Percentiles rank a stretch among this genome's conserved stretches.
These are phyloP conservation scores for Hycleus phaleratus DNA, from an alignment of 1,140 invertebrate genomes.

Conservation along the genomic window DNA sequence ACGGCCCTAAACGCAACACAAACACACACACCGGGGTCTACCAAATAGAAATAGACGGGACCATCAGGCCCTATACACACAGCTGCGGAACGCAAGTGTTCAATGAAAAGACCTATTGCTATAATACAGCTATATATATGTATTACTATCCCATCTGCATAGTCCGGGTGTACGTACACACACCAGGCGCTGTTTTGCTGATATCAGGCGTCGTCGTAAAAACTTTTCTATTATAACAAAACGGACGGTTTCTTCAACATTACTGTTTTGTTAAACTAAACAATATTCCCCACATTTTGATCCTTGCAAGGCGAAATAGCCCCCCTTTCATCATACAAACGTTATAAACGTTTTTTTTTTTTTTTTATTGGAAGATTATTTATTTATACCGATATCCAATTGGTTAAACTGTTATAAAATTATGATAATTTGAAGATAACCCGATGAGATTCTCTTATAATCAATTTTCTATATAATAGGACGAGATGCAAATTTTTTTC, in stretches of 20 bases:
- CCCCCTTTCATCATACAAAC: too few species aligned
- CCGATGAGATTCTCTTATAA: background rate
- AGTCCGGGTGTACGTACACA: slow-evolving; percentile 3
- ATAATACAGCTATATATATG: background rate
- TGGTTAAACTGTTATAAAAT: slow-evolving; percentile 5
- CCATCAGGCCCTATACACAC: slow-evolving; percentile 4
- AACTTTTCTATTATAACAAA: background rate
- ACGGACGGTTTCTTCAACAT: slow-evolving; percentile 6
- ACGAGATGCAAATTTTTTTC: too few species aligned
- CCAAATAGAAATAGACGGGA: slow-evolving; percentile 9
- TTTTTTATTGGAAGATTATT: background rate
- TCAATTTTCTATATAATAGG: too few species aligned
- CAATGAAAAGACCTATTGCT: slow-evolving; percentile 15
- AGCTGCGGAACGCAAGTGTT: slow-evolving; percentile 15
- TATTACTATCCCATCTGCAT: slow-evolving; percentile 8
- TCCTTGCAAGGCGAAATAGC: too few species aligned
- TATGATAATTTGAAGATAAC: slow-evolving; percentile 7
- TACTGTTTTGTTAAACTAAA: background rate
- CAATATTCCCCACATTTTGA: too few species aligned
- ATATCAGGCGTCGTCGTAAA: slow-evolving; percentile 1
- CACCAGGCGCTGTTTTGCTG: background rate
- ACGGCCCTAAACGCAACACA: background rate
- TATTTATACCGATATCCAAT: background rate
- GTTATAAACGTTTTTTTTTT: too few species aligned
- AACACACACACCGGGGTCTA: slow-evolving; percentile 1